These are phyloP conservation scores for Prenolepis imparis DNA, from an alignment of 2,888 invertebrate genomes.

Conservation along the genomic window DNA sequence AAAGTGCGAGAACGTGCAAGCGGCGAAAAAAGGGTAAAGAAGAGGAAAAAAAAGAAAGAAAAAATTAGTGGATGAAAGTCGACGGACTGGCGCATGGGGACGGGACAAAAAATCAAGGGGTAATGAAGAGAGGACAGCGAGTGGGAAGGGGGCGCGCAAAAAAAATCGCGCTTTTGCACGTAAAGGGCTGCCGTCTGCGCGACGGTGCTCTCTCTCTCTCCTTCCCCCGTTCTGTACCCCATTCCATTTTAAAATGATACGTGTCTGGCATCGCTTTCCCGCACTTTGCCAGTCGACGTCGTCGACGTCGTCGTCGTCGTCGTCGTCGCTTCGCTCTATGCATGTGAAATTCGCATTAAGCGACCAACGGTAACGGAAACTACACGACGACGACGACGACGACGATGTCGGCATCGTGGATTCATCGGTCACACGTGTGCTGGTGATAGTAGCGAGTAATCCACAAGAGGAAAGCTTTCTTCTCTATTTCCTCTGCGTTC, in stretches of 20 bases:
- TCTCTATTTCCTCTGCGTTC: not conserved
- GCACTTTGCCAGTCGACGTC: slow-evolving; percentile 57
- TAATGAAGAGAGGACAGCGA: slow-evolving; percentile 30
- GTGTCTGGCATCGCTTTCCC: slow-evolving; percentile 78
- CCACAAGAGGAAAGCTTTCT: slow-evolving; percentile 40
- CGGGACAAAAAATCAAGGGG: slow-evolving; percentile 34
- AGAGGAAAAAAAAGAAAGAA: slow-evolving; percentile 7
- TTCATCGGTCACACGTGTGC: slow-evolving; percentile 45
- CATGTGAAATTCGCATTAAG: slow-evolving; percentile 79
- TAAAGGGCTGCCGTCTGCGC: slow-evolving; percentile 72
- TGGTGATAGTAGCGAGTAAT: slow-evolving; percentile 45
- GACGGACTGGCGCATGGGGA: slow-evolving; percentile 18
- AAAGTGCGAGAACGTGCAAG: slow-evolving; percentile 17
- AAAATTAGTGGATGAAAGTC: slow-evolving; percentile 37
- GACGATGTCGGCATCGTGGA: slow-evolving; percentile 51
- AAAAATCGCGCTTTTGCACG: slow-evolving; percentile 64
- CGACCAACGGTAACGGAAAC: slow-evolving; percentile 59
- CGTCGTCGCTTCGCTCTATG: slow-evolving; percentile 65
- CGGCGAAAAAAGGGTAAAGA: slow-evolving; percentile 33
- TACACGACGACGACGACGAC: slow-evolving; percentile 31
- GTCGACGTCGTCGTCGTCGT: slow-evolving; percentile 24
- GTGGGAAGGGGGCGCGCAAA: slow-evolving; percentile 33
- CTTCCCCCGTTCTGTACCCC: slow-evolving; percentile 55
- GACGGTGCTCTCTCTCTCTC: slow-evolving; percentile 39
- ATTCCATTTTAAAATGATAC: slow-evolving; percentile 82